Percentiles rank a stretch among this genome's conserved stretches.
Evolutionary conservation across 2,113 vertebrate genomes (phyloP).

Genomic region (Lutjanus erythropterus): DNA sequence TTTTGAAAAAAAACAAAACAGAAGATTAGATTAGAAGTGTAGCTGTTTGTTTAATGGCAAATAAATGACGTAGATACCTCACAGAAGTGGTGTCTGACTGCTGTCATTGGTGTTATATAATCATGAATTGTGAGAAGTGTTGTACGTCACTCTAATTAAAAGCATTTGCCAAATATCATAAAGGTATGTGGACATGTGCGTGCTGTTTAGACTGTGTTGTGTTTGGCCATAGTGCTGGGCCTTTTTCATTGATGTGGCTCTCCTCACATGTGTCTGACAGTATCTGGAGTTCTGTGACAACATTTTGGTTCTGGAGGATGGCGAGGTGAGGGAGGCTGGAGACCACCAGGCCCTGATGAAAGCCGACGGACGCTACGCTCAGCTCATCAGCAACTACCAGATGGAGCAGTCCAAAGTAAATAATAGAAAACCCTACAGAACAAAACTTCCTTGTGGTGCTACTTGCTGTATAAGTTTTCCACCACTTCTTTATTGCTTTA

Average conservation of each 20-base stretch:
- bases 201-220: background rate
- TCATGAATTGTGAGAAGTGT: background rate
- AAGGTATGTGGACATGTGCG: background rate
- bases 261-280: conserved; percentile 58
- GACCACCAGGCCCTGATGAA: conserved; percentile 84
- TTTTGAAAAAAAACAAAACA: too few species aligned
- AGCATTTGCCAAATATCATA: background rate
- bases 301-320: conserved; percentile 87
- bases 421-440: background rate
- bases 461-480: background rate
- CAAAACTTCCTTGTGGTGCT: background rate
- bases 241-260: conserved; percentile 1
- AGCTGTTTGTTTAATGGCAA: too few species aligned
- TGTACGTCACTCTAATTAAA: background rate
- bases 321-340: conserved; percentile 86
- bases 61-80: too few species aligned
- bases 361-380: conserved; percentile 81
- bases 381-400: conserved; percentile 85
- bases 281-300: conserved; percentile 90
- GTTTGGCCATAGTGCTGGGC: background rate
- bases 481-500: background rate
- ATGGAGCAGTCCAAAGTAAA: conserved; percentile 82
- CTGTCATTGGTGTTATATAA: background rate
- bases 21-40: too few species aligned
- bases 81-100: background rate